phyloP scores from a whole-genome alignment of 2,113 vertebrate species.

The Neodontobutis hainanensis region DNA sequence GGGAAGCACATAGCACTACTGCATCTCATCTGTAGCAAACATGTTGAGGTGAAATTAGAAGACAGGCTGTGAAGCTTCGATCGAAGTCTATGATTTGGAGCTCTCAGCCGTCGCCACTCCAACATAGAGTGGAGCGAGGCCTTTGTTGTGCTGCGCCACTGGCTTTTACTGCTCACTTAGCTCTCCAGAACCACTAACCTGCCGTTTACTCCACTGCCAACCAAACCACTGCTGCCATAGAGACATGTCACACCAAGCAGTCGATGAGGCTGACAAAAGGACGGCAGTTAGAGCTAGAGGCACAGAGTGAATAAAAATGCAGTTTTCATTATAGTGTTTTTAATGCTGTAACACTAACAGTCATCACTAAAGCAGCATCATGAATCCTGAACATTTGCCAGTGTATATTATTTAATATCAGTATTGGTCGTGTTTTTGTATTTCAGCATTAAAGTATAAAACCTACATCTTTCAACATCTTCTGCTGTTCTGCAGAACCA shows the following conservation, averaged over 20 bases:
- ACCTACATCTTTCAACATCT: too few relatives aligned
- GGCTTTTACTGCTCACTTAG: slow-evolving; percentile 2
- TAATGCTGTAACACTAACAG: too few relatives aligned
- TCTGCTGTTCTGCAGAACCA: too few relatives aligned
- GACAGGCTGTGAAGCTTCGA: neutral
- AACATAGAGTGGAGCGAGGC: neutral
- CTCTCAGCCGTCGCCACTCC: neutral
- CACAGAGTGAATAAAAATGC: neutral
- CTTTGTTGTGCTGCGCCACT: neutral
- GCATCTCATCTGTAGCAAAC: neutral
- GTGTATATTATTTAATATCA: too few relatives aligned
- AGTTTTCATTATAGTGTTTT: too few relatives aligned
- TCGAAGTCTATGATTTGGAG: neutral
- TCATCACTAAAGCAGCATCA: too few relatives aligned
- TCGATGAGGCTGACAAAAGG: neutral
- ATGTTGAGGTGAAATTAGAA: neutral
- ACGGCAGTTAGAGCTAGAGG: neutral
- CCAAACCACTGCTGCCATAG: neutral
- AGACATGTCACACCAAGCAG: neutral
- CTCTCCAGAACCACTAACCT: neutral
- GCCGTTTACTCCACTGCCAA: neutral
- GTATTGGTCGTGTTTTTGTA: too few relatives aligned
- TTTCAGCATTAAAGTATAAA: too few relatives aligned
- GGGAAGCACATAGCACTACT: too few relatives aligned
- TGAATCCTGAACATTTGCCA: too few relatives aligned